Evolutionary conservation across 2,797 vertebrate genomes (phyloP).

Genomic region (Spea hammondii): DNA sequence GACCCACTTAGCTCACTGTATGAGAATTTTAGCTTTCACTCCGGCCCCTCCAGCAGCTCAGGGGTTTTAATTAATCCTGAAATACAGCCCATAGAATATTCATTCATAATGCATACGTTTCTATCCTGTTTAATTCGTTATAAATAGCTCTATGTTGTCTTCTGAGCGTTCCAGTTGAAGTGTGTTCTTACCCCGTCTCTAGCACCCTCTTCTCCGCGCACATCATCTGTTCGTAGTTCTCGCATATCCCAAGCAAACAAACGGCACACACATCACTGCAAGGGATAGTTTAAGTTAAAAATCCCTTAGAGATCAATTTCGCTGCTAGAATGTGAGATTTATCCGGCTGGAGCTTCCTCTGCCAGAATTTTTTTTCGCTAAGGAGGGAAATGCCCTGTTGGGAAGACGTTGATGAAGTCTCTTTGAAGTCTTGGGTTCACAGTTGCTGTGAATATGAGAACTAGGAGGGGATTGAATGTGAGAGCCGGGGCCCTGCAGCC

Average conservation of each 20-base stretch:
- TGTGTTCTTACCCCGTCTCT: background rate
- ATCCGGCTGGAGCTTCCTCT: constrained; percentile 26
- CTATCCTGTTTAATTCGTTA: constrained; percentile 29
- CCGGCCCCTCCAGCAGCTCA: constrained; percentile 24
- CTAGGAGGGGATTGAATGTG: constrained; percentile 6
- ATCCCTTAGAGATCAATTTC: constrained; percentile 43
- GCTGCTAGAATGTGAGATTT: constrained; percentile 15
- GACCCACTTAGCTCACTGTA: constrained; percentile 34
- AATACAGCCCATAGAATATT: constrained; percentile 12
- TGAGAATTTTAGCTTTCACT: constrained; percentile 1
- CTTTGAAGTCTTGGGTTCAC: constrained; percentile 32
- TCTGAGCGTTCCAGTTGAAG: background rate
- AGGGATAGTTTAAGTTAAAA: constrained; percentile 29
- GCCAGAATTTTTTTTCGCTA: constrained; percentile 3
- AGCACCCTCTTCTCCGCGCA: background rate
- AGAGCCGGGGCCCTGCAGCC: background rate
- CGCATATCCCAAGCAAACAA: constrained; percentile 14
- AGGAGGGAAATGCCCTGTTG: constrained; percentile 24
- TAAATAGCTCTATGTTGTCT: constrained; percentile 28
- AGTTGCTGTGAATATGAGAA: constrained; percentile 11
- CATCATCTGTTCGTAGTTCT: background rate
- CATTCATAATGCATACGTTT: constrained; percentile 42
- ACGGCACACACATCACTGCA: background rate
- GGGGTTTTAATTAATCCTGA: constrained; percentile 46
- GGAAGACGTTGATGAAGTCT: constrained; percentile 38